Base-by-base conservation (phyloP, 2,113 vertebrate genomes). In the Theristicus caerulescens region DNA sequence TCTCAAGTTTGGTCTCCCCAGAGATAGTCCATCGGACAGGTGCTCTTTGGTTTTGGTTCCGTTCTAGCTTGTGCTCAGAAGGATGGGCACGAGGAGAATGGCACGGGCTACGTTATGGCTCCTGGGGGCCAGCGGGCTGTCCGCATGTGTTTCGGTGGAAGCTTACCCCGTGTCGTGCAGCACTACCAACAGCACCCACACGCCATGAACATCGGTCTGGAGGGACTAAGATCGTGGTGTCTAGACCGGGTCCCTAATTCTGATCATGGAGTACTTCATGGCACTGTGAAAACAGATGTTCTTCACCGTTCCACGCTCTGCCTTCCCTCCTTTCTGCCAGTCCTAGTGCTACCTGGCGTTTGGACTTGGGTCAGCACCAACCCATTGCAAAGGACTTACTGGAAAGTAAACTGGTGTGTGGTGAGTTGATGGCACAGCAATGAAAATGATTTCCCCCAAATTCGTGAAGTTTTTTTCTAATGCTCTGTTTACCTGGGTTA, bases 241-340 rank as follows among this genome's bases (percentile, higher is more conserved):
- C 72, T 67, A 16, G 8, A 0, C 32, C 42, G 47, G 38, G 32
- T n/a, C 26, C 69, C 73, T 10, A 16, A 1, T 34, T 27, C 61
- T 10, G 10, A 7, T 27, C 22, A 8, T 36, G 54, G 3, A 4
- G 6, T 7, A 1, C 42, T 55, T 71, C 2, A 2, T 7, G 49
- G 46, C 16, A 2, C 54, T 69, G 65, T 2, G n/a, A 31, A 51
- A 34, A 1, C 0, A 29, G 29, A 20, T 1, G 4, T 4, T 17
- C 38, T 58, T 27, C 11, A 0, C 26, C 0, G 2, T 27, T 24
- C 57, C 21, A 0, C 0, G 1, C 8, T 11, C 59, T 4, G 4
- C 58, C 36, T 31, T 34, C 67, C 31, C 16, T 61, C n/a, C 42
- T 27, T 44, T 47, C 80, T 31, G 36, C 7, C 7, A 0, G 6